A percentile compares a stretch with the other conserved stretches of the same genome.
phyloP scores from a whole-genome alignment of 2,797 vertebrate species.

The Lerista edwardsae region DNA sequence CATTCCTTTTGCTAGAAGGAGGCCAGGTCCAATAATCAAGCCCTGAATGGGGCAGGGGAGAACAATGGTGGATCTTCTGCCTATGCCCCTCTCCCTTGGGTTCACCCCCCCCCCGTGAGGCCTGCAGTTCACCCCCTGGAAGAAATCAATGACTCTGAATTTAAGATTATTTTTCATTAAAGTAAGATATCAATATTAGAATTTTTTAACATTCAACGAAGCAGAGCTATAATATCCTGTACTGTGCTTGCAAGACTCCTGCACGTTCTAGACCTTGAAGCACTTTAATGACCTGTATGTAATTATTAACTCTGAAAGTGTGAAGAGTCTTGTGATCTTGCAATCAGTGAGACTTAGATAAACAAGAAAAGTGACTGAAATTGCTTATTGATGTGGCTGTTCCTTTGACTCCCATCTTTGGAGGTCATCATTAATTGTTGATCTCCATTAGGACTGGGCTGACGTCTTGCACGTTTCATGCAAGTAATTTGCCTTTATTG shows the following conservation, averaged over 20 bases:
- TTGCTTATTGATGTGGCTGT: not conserved
- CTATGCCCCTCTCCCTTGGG: not conserved
- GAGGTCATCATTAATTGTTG: conserved; percentile 40
- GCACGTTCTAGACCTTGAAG: not conserved
- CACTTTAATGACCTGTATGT: not conserved
- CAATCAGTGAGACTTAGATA: not conserved
- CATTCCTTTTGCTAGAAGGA: no score
- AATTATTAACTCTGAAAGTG: not conserved
- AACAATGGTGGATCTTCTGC: not conserved
- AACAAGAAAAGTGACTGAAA: conserved; percentile 6
- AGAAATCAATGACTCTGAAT: no score
- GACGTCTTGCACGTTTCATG: conserved; percentile 54
- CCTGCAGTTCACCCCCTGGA: not conserved
- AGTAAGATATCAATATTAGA: not conserved
- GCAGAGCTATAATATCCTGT: not conserved
- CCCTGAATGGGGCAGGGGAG: no score
- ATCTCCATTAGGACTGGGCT: conserved; percentile 26
- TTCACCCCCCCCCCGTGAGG: no score
- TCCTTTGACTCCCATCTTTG: conserved; percentile 1
- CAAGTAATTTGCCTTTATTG: conserved; percentile 44
- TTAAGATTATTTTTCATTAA: not conserved
- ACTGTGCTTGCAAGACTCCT: not conserved
- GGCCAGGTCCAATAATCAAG: no score
- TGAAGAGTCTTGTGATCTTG: not conserved
- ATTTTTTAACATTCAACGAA: not conserved